Evolutionary conservation across 2,113 vertebrate genomes (phyloP).

Genomic region (Aptenodytes patagonicus): DNA sequence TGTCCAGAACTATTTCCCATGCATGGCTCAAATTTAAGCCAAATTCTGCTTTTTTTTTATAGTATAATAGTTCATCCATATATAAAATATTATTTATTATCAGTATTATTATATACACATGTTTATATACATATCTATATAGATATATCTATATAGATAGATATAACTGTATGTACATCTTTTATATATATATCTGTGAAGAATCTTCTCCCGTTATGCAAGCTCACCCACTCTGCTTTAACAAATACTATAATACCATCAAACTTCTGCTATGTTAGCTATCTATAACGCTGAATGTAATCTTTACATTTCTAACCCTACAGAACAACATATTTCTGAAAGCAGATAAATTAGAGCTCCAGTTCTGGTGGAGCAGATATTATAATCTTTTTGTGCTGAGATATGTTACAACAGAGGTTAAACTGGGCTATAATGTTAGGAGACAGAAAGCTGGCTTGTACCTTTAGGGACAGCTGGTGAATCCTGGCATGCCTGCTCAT

Average conservation of each 20-base stretch:
- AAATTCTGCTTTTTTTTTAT: not conserved
- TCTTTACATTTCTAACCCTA: not conserved
- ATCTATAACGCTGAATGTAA: not conserved
- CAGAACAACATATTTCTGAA: not conserved
- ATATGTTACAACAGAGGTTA: slow-evolving; percentile 30
- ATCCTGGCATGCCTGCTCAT: slow-evolving; percentile 24
- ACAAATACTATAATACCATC: not conserved
- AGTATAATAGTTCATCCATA: not conserved
- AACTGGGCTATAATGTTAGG: slow-evolving; percentile 13
- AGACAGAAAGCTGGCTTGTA: slow-evolving; percentile 53
- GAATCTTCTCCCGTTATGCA: not conserved
- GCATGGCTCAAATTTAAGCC: not conserved
- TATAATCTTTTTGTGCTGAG: not conserved
- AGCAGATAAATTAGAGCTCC: not conserved
- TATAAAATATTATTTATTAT: not conserved
- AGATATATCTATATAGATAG: not conserved
- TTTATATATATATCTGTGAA: not conserved
- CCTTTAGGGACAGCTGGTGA: slow-evolving; percentile 63
- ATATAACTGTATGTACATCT: not conserved
- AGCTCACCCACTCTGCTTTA: not conserved
- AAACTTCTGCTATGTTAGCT: not conserved
- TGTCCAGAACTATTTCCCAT: not conserved
- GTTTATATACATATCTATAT: too few species aligned
- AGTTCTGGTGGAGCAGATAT: not conserved
- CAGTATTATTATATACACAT: not conserved